Base-by-base conservation (phyloP, 2,113 vertebrate species). In the Triplophysa rosa region DNA sequence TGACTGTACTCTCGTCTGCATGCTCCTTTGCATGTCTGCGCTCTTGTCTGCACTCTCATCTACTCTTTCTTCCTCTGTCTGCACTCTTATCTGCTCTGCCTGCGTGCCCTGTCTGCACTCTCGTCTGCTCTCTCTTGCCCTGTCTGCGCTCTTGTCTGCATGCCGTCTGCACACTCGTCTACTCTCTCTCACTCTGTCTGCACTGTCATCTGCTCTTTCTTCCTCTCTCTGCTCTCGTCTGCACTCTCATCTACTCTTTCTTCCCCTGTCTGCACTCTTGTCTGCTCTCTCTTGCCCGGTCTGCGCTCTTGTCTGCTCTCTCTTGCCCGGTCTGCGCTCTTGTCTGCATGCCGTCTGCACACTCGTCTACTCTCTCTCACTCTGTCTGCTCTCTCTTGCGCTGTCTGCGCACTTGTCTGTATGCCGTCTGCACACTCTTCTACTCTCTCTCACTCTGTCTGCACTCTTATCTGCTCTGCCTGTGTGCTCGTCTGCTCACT, bases 61-160 rank as follows among this genome's bases (percentile, higher is more conserved):
- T 29, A 3, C 49, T 54, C 49, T 16, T 52, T 4, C 1, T 12
- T 52, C 13, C 49, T 52, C 49, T 24, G 24, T 24, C 2, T 29
- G 26, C 26, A 4, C 49, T 4, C 49, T 52, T 6, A 1, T 16
- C 26, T 29, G 3, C 49, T 52, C 26, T 14, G 2, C 13, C 11
- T n/a, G 11, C 14, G 49, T 4, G 2, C 49, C 17, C 16, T n/a
- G 52, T 54, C 52, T 54, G 52, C 17, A 54, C 14, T 54, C 0
- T 54, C 8, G 6, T 19, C 19, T 56, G 19, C 54, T 56, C 17
- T 56, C 6, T n/a, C 5, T 19, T 56, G 54, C 54, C 10, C 40
- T 42, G 8, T 42, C 40, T 42, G 40, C 8, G 78, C 83, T 75
- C 54, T 78, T 8, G 21, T 49, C 33, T 67, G 61, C 29, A 29